A percentile compares a stretch with the other conserved stretches of the same genome.
Conservation (phyloP, 2,888 invertebrate genomes). For the Xestia xanthographa region DNA sequence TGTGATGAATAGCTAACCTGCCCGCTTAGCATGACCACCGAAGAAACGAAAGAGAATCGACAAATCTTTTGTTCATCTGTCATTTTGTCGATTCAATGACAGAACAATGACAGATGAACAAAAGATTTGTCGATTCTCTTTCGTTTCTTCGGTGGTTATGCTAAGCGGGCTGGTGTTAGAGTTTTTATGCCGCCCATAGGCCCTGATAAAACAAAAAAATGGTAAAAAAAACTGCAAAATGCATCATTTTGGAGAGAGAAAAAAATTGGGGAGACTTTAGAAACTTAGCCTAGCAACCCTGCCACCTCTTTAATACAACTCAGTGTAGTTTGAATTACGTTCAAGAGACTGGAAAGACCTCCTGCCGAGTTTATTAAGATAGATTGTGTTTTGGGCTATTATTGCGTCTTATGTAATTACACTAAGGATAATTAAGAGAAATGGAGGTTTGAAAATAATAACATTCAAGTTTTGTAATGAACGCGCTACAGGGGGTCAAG, state of each 20-base stretch:
- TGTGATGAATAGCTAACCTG: too few relatives aligned
- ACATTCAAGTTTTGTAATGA: constrained; percentile 37
- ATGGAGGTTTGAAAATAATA: constrained; percentile 48
- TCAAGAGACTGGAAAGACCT: constrained; percentile 34
- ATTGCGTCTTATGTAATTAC: constrained; percentile 53
- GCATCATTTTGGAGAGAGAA: not conserved
- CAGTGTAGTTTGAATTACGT: constrained; percentile 32
- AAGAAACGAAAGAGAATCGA: too few relatives aligned
- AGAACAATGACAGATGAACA: too few relatives aligned
- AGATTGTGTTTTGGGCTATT: constrained; percentile 54
- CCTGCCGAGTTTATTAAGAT: constrained; percentile 58
- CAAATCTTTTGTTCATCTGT: too few relatives aligned
- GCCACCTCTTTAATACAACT: constrained; percentile 24
- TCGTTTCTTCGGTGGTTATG: too few relatives aligned
- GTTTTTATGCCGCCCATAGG: too few relatives aligned
- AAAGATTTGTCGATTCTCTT: too few relatives aligned
- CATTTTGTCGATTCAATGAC: too few relatives aligned
- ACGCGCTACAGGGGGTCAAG: constrained; percentile 1
- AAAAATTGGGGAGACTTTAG: not conserved
- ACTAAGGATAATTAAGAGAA: constrained; percentile 54
- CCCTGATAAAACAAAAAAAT: too few relatives aligned
- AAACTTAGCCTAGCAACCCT: not conserved
- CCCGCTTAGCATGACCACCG: too few relatives aligned
- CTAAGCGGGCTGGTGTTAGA: too few relatives aligned
- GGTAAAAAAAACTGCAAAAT: not conserved